Conservation (phyloP, 2,888 invertebrate genomes). For the Rhamnusium bicolor region DNA sequence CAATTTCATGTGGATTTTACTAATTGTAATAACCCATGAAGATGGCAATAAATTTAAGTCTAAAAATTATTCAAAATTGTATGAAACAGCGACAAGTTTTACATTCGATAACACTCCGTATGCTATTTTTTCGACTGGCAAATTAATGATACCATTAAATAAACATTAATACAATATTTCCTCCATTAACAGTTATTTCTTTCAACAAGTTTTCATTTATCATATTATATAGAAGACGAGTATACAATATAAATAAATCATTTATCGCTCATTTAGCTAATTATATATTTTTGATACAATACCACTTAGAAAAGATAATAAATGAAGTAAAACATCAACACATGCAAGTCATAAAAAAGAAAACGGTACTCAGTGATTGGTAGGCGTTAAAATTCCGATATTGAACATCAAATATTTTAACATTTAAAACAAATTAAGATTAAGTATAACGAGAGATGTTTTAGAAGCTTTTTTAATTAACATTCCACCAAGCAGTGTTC, state of each 20-base stretch:
- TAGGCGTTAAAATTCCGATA: conserved; percentile 52
- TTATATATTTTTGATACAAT: conserved; percentile 22
- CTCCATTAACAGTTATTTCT: background rate
- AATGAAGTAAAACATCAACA: conserved; percentile 23
- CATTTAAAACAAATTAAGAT: conserved; percentile 48
- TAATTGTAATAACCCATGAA: no score
- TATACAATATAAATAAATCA: conserved; percentile 4
- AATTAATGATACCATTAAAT: conserved; percentile 15
- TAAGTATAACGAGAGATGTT: conserved; percentile 36
- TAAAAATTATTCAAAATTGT: background rate
- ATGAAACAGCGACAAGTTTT: background rate
- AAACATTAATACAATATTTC: conserved; percentile 1
- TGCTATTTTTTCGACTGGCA: background rate
- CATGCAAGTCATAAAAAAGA: conserved; percentile 19
- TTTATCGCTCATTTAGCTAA: conserved; percentile 6
- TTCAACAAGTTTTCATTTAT: conserved; percentile 14
- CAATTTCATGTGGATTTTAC: no score
- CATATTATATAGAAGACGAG: background rate
- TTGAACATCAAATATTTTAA: conserved; percentile 48
- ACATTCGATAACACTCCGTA: no score
- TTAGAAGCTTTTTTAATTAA: conserved; percentile 39
- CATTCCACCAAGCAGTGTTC: conserved; percentile 30
- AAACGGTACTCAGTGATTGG: conserved; percentile 36
- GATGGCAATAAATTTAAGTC: no score
- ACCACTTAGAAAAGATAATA: conserved; percentile 13